phyloP scores from a whole-genome alignment of 2,113 vertebrate genomes.

The Podocnemis expansa region DNA sequence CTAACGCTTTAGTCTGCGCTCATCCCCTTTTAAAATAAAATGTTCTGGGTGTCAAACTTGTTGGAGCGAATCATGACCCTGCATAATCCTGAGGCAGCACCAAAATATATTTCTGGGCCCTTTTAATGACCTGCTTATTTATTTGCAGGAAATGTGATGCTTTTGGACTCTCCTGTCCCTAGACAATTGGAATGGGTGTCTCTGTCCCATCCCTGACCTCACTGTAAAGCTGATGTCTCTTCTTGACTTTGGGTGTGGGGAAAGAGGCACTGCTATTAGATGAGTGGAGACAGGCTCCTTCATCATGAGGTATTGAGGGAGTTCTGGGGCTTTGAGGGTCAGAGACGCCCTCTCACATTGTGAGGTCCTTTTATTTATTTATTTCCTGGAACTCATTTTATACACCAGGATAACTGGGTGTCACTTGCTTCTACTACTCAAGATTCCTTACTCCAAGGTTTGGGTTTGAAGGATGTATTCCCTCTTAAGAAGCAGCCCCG shows the following conservation, averaged over 20 bases:
- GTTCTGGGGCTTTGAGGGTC: background rate
- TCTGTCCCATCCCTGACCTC: background rate
- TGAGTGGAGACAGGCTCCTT: background rate
- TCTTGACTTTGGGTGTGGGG: background rate
- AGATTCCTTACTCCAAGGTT: background rate
- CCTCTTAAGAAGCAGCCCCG: rapidly evolving
- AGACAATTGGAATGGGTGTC: background rate
- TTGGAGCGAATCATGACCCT: background rate
- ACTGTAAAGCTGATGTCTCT: background rate
- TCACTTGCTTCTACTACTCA: background rate
- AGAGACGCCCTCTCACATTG: background rate
- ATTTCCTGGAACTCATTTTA: background rate
- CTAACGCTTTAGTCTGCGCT: background rate
- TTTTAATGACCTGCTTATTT: background rate
- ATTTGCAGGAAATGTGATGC: background rate
- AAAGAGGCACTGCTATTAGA: background rate
- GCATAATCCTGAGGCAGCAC: background rate
- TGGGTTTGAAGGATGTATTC: background rate
- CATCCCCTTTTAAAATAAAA: background rate
- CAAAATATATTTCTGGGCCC: background rate
- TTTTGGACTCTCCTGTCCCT: background rate
- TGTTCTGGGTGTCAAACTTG: background rate
- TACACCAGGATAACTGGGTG: background rate
- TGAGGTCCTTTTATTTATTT: background rate
- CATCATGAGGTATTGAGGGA: background rate